These are phyloP conservation scores for Eulimnadia texana DNA, from an alignment of 1,140 invertebrate genomes.

Conservation along the genomic window DNA sequence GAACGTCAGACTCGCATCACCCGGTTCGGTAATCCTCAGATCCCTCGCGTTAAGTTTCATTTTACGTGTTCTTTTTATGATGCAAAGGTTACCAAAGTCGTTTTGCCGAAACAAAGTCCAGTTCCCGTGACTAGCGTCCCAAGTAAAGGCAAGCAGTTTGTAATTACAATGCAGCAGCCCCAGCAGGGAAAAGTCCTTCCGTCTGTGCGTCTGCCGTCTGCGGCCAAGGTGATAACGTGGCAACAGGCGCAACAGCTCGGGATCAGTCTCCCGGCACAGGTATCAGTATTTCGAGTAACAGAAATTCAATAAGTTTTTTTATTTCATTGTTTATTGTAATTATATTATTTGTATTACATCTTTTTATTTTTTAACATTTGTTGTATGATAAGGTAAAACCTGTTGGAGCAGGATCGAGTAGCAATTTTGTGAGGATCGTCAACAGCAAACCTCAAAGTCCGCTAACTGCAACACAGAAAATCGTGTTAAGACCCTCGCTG, in stretches of 20 bases:
- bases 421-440: neutral
- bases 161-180: neutral
- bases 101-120: neutral
- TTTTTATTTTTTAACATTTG: constrained; percentile 5
- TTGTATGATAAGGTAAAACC: neutral
- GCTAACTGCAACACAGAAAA: neutral
- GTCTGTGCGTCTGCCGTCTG: neutral
- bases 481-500: neutral
- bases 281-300: no score
- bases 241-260: constrained; percentile 52
- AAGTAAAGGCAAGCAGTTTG: constrained; percentile 5
- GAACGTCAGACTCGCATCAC: no score
- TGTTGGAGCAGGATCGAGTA: neutral
- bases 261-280: constrained; percentile 35
- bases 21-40: no score
- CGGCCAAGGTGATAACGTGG: constrained; percentile 48
- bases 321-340: neutral
- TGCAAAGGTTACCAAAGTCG: constrained; percentile 4
- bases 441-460: neutral
- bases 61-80: no score
- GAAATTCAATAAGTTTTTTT: constrained; percentile 20
- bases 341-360: neutral
- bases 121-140: neutral
- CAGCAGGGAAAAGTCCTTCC: neutral
- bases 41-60: no score